Conservation (phyloP, 2,113 vertebrate genomes). For the Rhinoptilus africanus region DNA sequence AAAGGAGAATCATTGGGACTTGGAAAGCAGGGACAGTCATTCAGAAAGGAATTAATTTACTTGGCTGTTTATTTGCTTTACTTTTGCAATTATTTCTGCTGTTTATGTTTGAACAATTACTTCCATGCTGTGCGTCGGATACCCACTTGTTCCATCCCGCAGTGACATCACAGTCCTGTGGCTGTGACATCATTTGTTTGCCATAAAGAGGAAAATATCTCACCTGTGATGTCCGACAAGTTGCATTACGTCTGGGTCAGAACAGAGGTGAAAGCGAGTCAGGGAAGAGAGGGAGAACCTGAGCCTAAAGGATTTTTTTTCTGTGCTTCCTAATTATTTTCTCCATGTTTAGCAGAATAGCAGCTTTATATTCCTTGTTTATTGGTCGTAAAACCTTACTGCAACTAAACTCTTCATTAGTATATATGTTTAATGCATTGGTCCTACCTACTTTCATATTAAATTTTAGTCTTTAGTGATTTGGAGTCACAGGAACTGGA, state of each 20-base stretch:
- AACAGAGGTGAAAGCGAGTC: neutral
- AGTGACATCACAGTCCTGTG: neutral
- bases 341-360: neutral
- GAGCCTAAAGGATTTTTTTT: neutral
- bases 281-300: neutral
- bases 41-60: slow-evolving; percentile 48
- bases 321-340: neutral
- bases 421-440: neutral
- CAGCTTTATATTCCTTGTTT: neutral
- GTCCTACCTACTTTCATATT: neutral
- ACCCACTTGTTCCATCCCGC: neutral
- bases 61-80: slow-evolving; percentile 36
- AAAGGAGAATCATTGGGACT: slow-evolving; percentile 20
- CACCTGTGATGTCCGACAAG: neutral
- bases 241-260: neutral
- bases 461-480: neutral
- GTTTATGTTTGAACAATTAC: neutral
- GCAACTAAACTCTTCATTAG: neutral
- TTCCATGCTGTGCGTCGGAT: neutral
- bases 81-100: slow-evolving; percentile 28
- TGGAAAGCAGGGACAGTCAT: slow-evolving; percentile 29
- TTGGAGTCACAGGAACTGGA: neutral
- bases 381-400: neutral
- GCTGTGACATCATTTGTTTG: neutral
- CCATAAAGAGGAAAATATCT: neutral